A percentile compares a stretch with the other conserved stretches of the same genome.
phyloP scores from a whole-genome alignment of 2,888 invertebrate genomes.

The Hypolimnas misippus region DNA sequence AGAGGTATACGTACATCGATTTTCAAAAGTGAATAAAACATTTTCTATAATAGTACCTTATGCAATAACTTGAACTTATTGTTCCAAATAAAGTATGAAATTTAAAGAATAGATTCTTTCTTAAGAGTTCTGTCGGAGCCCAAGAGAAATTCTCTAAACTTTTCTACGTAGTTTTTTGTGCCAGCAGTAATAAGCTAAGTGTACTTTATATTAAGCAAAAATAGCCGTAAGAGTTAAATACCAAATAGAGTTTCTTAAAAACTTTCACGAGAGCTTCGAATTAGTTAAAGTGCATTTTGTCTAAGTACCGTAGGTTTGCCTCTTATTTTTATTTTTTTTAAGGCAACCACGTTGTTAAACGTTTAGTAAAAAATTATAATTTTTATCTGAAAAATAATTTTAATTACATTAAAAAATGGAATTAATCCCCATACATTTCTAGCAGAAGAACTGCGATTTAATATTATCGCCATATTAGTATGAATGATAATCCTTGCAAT shows the following conservation, averaged over 20 bases:
- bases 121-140: constrained; percentile 29
- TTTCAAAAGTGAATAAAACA: neutral
- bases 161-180: constrained; percentile 33
- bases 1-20: too few relatives aligned
- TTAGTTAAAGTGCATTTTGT: constrained; percentile 48
- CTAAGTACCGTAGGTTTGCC: constrained; percentile 27
- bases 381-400: neutral
- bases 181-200: constrained; percentile 35
- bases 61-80: neutral
- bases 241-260: constrained; percentile 52
- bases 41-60: neutral
- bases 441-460: neutral
- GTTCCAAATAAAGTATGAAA: constrained; percentile 24
- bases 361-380: neutral
- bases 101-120: constrained; percentile 32
- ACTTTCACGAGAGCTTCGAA: constrained; percentile 50
- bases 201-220: constrained; percentile 55
- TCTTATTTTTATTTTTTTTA: constrained; percentile 16
- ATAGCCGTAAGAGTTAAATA: constrained; percentile 47
- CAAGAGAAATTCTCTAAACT: constrained; percentile 29
- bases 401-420: too few relatives aligned
- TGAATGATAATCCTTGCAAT: neutral
- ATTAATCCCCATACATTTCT: too few relatives aligned
- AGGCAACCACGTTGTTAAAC: neutral
- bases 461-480: neutral